Percentiles rank a stretch among this genome's conserved stretches.
Conservation (phyloP, 2,113 vertebrate species). For the Naja naja region DNA sequence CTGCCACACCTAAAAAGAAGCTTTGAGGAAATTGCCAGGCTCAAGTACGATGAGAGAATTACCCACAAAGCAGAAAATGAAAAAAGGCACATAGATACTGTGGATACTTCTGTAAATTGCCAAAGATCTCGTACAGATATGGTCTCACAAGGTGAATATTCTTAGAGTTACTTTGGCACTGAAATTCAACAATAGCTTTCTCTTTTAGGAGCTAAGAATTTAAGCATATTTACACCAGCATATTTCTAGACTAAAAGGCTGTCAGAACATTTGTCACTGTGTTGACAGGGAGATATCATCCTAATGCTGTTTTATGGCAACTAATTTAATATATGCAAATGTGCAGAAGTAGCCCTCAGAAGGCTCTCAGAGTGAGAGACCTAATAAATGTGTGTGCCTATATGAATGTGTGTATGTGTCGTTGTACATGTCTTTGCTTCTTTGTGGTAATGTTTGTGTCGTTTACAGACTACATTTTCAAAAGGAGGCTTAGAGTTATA, state of each 20-base stretch:
- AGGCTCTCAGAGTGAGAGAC: constrained; percentile 25
- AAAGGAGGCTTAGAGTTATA: constrained; percentile 27
- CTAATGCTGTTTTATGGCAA: constrained; percentile 58
- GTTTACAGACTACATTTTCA: constrained; percentile 24
- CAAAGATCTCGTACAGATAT: constrained; percentile 81
- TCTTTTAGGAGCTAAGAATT: constrained; percentile 69
- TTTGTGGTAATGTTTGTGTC: constrained; percentile 56
- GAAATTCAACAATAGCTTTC: constrained; percentile 69
- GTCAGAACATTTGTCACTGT: constrained; percentile 56
- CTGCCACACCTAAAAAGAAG: constrained; percentile 66
- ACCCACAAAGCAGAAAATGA: constrained; percentile 77
- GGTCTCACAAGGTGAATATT: constrained; percentile 79
- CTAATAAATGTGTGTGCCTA: constrained; percentile 35
- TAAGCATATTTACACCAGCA: constrained; percentile 39
- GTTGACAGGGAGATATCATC: constrained; percentile 45
- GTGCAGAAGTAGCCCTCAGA: constrained; percentile 39
- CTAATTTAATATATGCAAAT: constrained; percentile 56
- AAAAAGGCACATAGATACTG: constrained; percentile 74
- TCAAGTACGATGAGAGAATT: constrained; percentile 75
- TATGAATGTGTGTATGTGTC: constrained; percentile 58
- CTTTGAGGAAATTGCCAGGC: constrained; percentile 76
- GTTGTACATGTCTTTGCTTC: constrained; percentile 55
- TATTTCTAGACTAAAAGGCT: constrained; percentile 56
- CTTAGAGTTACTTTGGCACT: constrained; percentile 74
- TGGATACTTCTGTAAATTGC: constrained; percentile 75